Evolutionary conservation across 1,140 invertebrate genomes (phyloP), one percentile per base, ranked within the genome.

Genomic region (Euwallacea fornicatus): DNA sequence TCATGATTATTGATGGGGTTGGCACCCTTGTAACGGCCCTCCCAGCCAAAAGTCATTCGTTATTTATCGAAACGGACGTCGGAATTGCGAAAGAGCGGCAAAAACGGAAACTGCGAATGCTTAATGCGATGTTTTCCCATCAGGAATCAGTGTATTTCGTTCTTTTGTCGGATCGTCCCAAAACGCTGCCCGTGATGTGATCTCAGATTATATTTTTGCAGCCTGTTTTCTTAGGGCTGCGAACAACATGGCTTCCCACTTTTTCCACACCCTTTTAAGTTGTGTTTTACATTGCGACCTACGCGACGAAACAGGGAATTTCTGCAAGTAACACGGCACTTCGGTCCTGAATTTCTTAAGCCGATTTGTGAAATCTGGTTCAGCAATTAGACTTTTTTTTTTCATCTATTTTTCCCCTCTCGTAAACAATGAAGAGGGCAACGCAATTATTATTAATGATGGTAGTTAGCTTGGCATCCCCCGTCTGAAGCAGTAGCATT

Each of bases 1-100:
- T 76, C 76, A 78, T 78, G 76, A 78, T 78, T 78, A 78, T 78
- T 76, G 76, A 78, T 78, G 75, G 76, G 76, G 76, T 76, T 77
- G 76, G 73, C 73, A 75, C 76, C 75, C 75, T 76, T 75, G 74
- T 72, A 72, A 65, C 68, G 55, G 68, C 21, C 63, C 15, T 54
- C 50, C 66, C 70, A 70, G 73, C 69, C 74, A 75, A 71, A 75
- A 77, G 75, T 77, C 76, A 75, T 77, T 76, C 72, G 71, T 76
- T 77, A 77, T 77, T 77, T 77, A 77, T 77, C 73, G 73, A 60
- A 66, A 72, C 69, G 66, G 71, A 72, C 69, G 69, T 61, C 62
- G 61, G 68, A 73, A 73, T 73, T 67, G 71, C 71, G 63, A 73
- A 70, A 73, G 56, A 73, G 66, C 63, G 66, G 65, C 67, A 73